Evolutionary conservation across 2,888 invertebrate genomes (phyloP).

Genomic region (Synanthedon tipuliformis): DNA sequence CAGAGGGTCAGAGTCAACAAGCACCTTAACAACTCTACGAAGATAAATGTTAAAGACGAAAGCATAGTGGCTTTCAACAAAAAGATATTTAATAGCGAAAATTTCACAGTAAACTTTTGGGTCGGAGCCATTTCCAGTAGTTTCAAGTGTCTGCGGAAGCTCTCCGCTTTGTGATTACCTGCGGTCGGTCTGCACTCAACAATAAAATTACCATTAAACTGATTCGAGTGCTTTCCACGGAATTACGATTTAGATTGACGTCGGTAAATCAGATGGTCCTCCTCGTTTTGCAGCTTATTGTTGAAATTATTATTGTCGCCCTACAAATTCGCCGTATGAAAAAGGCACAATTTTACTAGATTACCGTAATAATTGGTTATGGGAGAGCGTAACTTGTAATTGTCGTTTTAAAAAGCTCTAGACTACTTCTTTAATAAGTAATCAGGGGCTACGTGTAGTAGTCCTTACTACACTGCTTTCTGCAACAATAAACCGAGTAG

Average conservation of each 20-base stretch:
- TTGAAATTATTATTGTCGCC: constrained; percentile 1
- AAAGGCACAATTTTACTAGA: too few species aligned
- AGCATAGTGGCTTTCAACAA: too few species aligned
- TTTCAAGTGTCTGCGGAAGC: not conserved
- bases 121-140: not conserved
- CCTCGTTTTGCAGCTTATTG: not conserved
- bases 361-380: too few species aligned
- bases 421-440: too few species aligned
- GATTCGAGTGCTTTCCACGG: not conserved
- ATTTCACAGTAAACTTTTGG: not conserved
- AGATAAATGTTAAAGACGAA: too few species aligned
- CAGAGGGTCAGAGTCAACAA: too few species aligned
- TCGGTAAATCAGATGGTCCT: constrained; percentile 1
- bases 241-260: constrained; percentile 1
- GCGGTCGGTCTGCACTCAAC: constrained; percentile 1
- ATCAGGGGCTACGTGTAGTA: too few species aligned
- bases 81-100: not conserved
- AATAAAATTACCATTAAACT: constrained; percentile 1
- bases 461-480: too few species aligned
- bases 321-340: not conserved
- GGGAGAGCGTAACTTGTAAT: too few species aligned
- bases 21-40: not conserved
- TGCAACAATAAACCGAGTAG: too few species aligned
- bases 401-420: too few species aligned
- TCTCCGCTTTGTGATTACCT: constrained; percentile 1